Conservation (phyloP, 2,888 invertebrate genomes). For the Ypsolopha sequella region DNA sequence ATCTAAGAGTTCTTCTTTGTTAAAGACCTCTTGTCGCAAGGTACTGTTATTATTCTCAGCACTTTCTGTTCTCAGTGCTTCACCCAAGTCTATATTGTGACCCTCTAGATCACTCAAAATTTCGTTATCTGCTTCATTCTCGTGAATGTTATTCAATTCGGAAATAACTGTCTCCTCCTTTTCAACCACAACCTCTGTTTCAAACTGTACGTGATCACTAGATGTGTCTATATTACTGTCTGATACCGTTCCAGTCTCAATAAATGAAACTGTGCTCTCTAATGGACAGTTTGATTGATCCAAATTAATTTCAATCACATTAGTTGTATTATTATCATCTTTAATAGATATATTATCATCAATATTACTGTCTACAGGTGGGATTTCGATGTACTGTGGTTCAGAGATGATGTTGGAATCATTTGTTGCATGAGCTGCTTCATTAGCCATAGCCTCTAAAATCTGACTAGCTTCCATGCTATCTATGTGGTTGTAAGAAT, state of each 20-base stretch:
- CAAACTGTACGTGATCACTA: constrained; percentile 36
- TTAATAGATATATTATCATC: neutral
- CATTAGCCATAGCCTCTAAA: neutral
- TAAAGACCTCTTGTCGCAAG: constrained; percentile 48
- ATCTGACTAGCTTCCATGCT: neutral
- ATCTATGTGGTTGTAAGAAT: neutral
- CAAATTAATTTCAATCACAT: neutral
- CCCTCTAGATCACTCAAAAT: constrained; percentile 41
- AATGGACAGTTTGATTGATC: neutral
- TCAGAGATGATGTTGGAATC: neutral
- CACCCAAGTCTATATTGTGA: constrained; percentile 52
- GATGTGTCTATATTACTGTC: neutral
- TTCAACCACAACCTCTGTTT: constrained; percentile 56
- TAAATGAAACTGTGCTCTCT: neutral
- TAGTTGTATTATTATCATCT: neutral
- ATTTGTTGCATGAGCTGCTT: neutral
- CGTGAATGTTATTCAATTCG: constrained; percentile 27
- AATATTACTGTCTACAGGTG: neutral
- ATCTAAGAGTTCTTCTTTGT: constrained; percentile 57
- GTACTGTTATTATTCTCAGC: constrained; percentile 46
- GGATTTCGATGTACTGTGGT: no score
- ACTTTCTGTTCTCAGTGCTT: constrained; percentile 41
- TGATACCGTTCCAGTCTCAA: neutral
- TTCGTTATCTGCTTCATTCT: constrained; percentile 21
- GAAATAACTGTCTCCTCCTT: constrained; percentile 11